These are phyloP conservation scores for Cheilosia pagana DNA, from an alignment of 2,888 invertebrate genomes.

Conservation along the genomic window DNA sequence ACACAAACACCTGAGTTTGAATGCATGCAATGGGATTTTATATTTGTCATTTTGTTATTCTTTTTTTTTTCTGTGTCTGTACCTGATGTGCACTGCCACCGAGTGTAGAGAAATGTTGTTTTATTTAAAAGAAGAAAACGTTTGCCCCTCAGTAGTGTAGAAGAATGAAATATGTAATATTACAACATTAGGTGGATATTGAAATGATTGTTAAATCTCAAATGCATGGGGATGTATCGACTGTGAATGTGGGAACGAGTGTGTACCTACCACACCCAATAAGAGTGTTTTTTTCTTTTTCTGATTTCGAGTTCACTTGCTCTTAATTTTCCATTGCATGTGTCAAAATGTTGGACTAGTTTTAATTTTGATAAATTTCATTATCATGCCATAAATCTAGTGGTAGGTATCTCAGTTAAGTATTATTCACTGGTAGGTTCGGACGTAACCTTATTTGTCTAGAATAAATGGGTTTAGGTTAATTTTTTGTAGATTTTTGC, in stretches of 20 bases:
- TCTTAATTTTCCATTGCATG: neutral
- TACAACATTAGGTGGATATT: neutral
- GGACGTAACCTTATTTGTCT: too few relatives aligned
- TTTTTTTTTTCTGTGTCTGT: conserved; percentile 27
- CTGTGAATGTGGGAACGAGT: too few relatives aligned
- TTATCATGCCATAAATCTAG: neutral
- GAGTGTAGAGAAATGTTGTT: conserved; percentile 25
- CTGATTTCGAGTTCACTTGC: neutral
- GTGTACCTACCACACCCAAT: conserved; percentile 29
- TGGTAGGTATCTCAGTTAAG: neutral
- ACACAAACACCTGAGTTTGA: conserved; percentile 38
- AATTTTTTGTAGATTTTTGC: too few relatives aligned
- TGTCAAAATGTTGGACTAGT: neutral
- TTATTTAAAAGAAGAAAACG: conserved; percentile 2
- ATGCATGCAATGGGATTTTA: conserved; percentile 58
- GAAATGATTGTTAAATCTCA: too few relatives aligned
- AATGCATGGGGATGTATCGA: too few relatives aligned
- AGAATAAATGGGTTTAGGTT: too few relatives aligned
- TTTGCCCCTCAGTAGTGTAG: conserved; percentile 1
- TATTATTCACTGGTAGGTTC: too few relatives aligned
- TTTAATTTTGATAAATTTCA: neutral
- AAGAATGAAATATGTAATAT: neutral
- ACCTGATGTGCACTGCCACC: conserved; percentile 54
- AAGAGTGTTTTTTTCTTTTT: neutral
- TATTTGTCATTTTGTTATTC: conserved; percentile 17